Evolutionary conservation across 1,140 invertebrate species (phyloP).

Genomic region (Drosophila triauraria): DNA sequence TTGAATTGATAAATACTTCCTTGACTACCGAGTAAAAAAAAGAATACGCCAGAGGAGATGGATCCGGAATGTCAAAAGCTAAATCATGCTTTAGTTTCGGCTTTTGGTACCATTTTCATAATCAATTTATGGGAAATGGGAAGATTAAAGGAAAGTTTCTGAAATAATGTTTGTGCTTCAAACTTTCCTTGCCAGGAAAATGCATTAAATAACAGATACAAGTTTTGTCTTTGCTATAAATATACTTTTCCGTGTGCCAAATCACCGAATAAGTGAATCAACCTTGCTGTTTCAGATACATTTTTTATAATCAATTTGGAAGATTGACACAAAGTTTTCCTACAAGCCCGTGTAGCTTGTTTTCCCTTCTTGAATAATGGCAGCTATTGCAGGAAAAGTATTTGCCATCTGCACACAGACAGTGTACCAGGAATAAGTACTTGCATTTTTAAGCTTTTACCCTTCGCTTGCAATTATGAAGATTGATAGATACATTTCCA

Average conservation of each 20-base stretch:
- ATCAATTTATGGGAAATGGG: constrained; percentile 2
- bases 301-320: constrained; percentile 15
- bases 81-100: background rate
- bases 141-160: background rate
- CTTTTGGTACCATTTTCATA: background rate
- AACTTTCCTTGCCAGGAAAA: no score
- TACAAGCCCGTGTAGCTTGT: background rate
- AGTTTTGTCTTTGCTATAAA: background rate
- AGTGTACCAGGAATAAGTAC: constrained; percentile 4
- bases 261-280: background rate
- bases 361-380: constrained; percentile 15
- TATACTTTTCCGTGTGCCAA: constrained; percentile 6
- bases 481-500: constrained; percentile 41
- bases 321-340: constrained; percentile 19
- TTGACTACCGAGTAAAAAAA: constrained; percentile 3
- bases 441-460: constrained; percentile 27
- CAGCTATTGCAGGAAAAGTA: constrained; percentile 9
- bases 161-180: background rate
- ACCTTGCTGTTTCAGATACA: constrained; percentile 8
- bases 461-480: constrained; percentile 36
- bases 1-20: constrained; percentile 54
- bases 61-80: constrained; percentile 12
- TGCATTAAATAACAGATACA: background rate
- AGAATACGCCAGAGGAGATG: constrained; percentile 1
- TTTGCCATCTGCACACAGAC: constrained; percentile 9